These are phyloP conservation scores for Drosophila lacteicornis DNA, from an alignment of 1,140 invertebrate genomes.

Conservation along the genomic window DNA sequence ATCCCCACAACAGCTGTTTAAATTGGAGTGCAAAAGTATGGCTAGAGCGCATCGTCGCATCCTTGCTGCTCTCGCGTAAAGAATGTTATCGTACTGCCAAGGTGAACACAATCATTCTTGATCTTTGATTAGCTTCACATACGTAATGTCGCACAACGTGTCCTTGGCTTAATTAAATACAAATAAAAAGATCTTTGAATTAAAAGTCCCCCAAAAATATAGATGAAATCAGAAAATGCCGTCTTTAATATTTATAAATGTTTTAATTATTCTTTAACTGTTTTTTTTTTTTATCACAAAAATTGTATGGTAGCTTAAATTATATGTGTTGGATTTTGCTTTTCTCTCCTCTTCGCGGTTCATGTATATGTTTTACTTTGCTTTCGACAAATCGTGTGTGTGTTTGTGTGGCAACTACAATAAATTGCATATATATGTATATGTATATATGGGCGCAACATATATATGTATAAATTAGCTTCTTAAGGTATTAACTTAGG, in stretches of 20 bases:
- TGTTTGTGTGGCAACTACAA: slow-evolving; percentile 37
- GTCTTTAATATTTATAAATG: slow-evolving; percentile 53
- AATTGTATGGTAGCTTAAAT: slow-evolving; percentile 72
- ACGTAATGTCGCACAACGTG: too few relatives aligned
- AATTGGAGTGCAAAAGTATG: too few relatives aligned
- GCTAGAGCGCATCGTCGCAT: too few relatives aligned
- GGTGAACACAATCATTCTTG: too few relatives aligned
- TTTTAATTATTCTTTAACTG: slow-evolving; percentile 67
- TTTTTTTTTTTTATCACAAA: slow-evolving; percentile 74
- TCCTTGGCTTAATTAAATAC: too few relatives aligned
- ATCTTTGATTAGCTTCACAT: too few relatives aligned
- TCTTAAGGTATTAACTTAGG: slow-evolving; percentile 55
- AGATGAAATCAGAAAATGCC: background rate
- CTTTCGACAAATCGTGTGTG: slow-evolving; percentile 43
- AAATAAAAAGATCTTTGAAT: too few relatives aligned
- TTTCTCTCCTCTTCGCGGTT: slow-evolving; percentile 20
- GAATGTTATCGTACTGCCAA: too few relatives aligned
- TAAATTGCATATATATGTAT: slow-evolving; percentile 49
- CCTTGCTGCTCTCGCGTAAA: too few relatives aligned
- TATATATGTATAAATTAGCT: slow-evolving; percentile 50
- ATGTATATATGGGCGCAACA: slow-evolving; percentile 26
- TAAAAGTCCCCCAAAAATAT: background rate
- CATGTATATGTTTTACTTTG: slow-evolving; percentile 40
- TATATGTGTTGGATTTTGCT: slow-evolving; percentile 53
- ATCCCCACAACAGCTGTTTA: too few relatives aligned